Base-by-base conservation (phyloP, 2,797 vertebrate genomes). In the Craterocephalus amniculus region DNA sequence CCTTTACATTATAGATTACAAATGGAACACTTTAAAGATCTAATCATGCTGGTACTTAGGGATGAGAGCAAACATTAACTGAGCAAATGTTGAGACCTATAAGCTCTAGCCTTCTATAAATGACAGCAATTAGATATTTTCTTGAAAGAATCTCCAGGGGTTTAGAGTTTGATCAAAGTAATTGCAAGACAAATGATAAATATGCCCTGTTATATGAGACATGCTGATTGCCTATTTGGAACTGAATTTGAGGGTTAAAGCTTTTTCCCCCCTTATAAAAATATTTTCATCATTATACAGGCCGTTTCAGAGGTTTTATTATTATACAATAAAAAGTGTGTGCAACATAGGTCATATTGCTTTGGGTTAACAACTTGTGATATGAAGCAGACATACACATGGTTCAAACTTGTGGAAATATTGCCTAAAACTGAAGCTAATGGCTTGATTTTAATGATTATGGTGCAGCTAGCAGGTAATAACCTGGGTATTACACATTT, bases 1-100 rank as follows among this genome's bases (percentile, higher is more conserved):
- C 70, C 63, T 81, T 73, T 68, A 71, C 72, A 49, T 78, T 71
- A 63, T 27, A 49, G 58, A 83, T 81, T 64, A 78, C 69, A 78
- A 63, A 68, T 61, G 35, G 48, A 76, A 68, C 5, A 51, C 34
- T 67, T 83, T 69, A 71, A 72, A 76, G 63, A 60, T 70, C 49
- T 74, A 75, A 84, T 84, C 36, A 79, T 58, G 57, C 20, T 60
- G 55, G 43, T 75, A 67, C 43, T 72, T 70, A 56, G n/a, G 35
- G 24, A 64, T 60, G 62, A 31, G 60, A 75, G 56, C 67, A 65
- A 80, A 76, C 61, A 74, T 77, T 83, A 78, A 72, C 52, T 71
- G n/a, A 70, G 59, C 32, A 70, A 66, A 54, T 71, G 43, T 59
- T 64, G 67, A 43, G 20, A 72, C 59, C 71, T 74, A 24, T 22